A percentile compares a stretch with the other conserved stretches of the same genome.
Conservation (phyloP, 2,888 invertebrate species). For the Macrophya alboannulata region DNA sequence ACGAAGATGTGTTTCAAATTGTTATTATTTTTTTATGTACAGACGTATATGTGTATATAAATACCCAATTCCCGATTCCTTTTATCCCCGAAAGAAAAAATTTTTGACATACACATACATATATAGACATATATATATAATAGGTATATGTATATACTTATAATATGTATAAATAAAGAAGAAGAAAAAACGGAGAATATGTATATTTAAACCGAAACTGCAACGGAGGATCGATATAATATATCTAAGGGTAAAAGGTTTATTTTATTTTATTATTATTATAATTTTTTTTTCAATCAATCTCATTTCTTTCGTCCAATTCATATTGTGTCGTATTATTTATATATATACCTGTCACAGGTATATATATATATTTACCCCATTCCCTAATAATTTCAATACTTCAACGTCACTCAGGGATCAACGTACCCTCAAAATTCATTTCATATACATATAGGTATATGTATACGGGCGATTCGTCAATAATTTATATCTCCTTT, state of each 20-base stretch:
- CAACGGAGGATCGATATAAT: no score
- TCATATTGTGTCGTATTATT: slow-evolving; percentile 33
- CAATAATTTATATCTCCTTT: not conserved
- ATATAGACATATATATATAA: no score
- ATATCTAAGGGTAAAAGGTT: no score
- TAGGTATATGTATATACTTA: no score
- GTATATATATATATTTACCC: no score
- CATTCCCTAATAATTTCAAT: slow-evolving; percentile 5
- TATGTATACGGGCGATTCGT: not conserved
- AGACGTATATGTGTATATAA: no score
- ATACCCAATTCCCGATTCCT: not conserved
- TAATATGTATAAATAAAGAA: no score
- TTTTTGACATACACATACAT: no score
- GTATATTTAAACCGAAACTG: not conserved
- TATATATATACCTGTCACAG: slow-evolving; percentile 45
- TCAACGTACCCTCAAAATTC: not conserved
- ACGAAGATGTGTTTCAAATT: not conserved
- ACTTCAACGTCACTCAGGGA: slow-evolving; percentile 9
- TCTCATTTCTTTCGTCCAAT: not conserved
- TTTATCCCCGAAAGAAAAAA: no score
- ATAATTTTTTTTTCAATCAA: not conserved
- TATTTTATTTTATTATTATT: no score
- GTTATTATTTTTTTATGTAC: not conserved
- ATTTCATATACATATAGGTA: not conserved
- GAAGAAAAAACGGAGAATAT: no score